Evolutionary conservation across 2,113 vertebrate genomes (phyloP).

Genomic region (Cyanoderma ruficeps): DNA sequence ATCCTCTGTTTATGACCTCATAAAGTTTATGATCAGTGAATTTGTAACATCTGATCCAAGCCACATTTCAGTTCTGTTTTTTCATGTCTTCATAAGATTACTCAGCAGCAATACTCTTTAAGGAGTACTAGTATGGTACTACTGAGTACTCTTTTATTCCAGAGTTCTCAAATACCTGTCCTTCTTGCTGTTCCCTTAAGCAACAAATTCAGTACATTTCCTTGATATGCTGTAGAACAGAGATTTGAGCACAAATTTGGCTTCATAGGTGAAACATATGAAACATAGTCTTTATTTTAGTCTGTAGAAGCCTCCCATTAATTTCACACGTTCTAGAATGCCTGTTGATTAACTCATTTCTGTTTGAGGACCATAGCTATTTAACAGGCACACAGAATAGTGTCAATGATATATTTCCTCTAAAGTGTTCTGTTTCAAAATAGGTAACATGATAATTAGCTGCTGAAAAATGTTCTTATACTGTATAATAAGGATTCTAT

Average conservation of each 20-base stretch:
- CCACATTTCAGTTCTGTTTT: not conserved
- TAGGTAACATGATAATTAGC: slow-evolving; percentile 24
- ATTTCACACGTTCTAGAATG: not conserved
- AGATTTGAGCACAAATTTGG: not conserved
- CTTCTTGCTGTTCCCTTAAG: not conserved
- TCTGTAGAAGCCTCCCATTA: not conserved
- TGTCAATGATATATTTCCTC: not conserved
- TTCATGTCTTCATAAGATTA: not conserved
- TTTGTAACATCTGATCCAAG: not conserved
- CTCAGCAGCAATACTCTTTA: not conserved
- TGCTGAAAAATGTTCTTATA: not conserved
- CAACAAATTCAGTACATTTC: not conserved
- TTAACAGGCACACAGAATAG: not conserved
- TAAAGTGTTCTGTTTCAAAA: slow-evolving; percentile 15
- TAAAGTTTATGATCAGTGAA: not conserved
- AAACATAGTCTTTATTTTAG: not conserved
- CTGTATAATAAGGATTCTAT: slow-evolving; percentile 1
- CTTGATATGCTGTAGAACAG: not conserved
- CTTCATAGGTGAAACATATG: not conserved
- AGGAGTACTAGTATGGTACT: no score
- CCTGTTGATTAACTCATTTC: not conserved
- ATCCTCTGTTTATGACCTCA: not conserved
- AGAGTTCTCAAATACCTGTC: fast-evolving
- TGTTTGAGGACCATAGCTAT: not conserved
- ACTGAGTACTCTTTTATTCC: not conserved